These are phyloP conservation scores for Sympetrum striolatum DNA, from an alignment of 2,888 invertebrate genomes.

Conservation along the genomic window DNA sequence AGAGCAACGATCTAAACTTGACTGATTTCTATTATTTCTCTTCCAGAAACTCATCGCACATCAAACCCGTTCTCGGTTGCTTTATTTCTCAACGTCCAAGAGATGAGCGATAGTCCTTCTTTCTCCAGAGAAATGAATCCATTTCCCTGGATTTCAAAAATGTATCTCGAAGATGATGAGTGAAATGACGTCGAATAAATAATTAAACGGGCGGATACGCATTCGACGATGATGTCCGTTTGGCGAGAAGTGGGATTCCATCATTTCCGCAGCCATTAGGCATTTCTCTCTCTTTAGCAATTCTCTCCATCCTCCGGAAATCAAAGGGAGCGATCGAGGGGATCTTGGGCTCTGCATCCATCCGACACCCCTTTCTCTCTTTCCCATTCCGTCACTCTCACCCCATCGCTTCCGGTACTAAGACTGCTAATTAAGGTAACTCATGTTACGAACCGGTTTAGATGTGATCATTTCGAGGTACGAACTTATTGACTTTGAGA, in stretches of 20 bases:
- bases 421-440: not conserved
- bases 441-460: too few relatives aligned
- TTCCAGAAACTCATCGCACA: too few relatives aligned
- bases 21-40: too few relatives aligned
- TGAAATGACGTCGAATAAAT: not conserved
- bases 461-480: too few relatives aligned
- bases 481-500: too few relatives aligned
- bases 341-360: not conserved
- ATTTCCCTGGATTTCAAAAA: too few relatives aligned
- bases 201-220: not conserved
- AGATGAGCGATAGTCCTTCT: too few relatives aligned
- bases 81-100: too few relatives aligned
- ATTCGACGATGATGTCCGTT: not conserved
- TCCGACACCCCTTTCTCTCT: not conserved
- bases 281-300: slow-evolving; percentile 22
- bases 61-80: too few relatives aligned
- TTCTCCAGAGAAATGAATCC: too few relatives aligned
- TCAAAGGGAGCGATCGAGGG: slow-evolving; percentile 3
- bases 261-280: slow-evolving; percentile 38
- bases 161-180: too few relatives aligned
- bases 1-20: too few relatives aligned
- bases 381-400: not conserved
- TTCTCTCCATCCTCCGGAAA: slow-evolving; percentile 19
- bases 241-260: slow-evolving; percentile 1
- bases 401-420: not conserved